A percentile compares a stretch with the other conserved stretches of the same genome.
These are phyloP conservation scores for Sebastes hubbsi DNA, from an alignment of 2,797 vertebrate species.

Conservation along the genomic window DNA sequence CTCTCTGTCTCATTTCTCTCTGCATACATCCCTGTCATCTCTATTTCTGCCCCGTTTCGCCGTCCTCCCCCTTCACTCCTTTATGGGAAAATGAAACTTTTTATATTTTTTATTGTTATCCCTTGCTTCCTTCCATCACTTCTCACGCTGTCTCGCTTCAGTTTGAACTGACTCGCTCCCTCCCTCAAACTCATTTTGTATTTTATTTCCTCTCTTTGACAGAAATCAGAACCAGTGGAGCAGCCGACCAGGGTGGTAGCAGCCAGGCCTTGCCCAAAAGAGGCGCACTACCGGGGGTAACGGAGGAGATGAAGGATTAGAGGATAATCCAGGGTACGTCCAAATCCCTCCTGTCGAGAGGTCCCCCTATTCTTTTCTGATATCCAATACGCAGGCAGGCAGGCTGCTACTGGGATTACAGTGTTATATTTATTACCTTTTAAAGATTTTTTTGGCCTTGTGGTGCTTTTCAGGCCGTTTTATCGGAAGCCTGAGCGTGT, in stretches of 20 bases:
- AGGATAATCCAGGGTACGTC: conserved; percentile 75
- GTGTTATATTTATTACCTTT: conserved; percentile 46
- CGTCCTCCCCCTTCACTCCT: not conserved
- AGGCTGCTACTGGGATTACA: conserved; percentile 59
- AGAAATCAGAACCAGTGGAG: conserved; percentile 18
- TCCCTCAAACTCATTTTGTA: not conserved
- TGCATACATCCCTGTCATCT: not conserved
- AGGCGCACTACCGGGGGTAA: conserved; percentile 15
- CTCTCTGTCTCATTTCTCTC: not conserved
- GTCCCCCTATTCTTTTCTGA: conserved; percentile 13
- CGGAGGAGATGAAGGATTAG: conserved; percentile 71
- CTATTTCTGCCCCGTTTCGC: not conserved
- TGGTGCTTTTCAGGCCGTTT: not conserved
- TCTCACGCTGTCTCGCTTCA: not conserved
- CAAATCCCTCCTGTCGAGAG: conserved; percentile 52
- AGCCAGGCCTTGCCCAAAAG: conserved; percentile 9
- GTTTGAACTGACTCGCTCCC: not conserved
- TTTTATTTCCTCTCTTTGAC: conserved; percentile 20
- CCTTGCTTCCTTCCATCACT: not conserved
- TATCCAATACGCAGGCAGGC: conserved; percentile 26
- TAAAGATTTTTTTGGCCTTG: conserved; percentile 14
- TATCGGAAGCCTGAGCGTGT: conserved; percentile 12
- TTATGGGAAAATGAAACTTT: not conserved
- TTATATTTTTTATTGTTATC: not conserved
- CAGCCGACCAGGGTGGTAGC: conserved; percentile 22